phyloP scores from a whole-genome alignment of 2,797 vertebrate genomes.

The Mycteria americana region DNA sequence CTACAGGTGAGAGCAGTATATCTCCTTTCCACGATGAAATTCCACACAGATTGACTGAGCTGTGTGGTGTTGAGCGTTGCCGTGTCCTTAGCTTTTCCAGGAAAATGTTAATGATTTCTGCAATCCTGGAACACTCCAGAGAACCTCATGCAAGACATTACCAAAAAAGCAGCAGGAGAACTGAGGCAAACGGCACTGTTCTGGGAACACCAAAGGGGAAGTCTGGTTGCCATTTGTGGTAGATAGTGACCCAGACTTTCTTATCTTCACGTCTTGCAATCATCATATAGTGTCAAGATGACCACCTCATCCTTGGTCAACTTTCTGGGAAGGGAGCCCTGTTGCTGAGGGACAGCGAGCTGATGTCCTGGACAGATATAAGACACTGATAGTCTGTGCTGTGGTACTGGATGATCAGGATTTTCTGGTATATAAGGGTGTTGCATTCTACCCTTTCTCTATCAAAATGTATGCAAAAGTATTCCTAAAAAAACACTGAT shows the following conservation, averaged over 20 bases:
- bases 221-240: not conserved
- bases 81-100: not conserved
- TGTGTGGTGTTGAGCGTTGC: not conserved
- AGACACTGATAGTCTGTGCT: not conserved
- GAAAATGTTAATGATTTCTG: not conserved
- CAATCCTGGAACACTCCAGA: not conserved
- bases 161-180: not conserved
- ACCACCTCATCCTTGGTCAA: not conserved
- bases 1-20: not conserved
- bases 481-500: not conserved
- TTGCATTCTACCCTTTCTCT: not conserved
- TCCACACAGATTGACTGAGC: not conserved
- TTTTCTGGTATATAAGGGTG: not conserved
- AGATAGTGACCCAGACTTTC: not conserved
- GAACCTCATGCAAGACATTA: not conserved
- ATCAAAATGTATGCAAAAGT: not conserved
- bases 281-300: not conserved
- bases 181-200: not conserved
- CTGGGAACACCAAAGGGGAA: not conserved
- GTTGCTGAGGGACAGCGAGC: not conserved
- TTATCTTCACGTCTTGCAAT: not conserved
- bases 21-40: not conserved
- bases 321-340: not conserved
- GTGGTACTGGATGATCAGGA: not conserved
- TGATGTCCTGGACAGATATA: not conserved